Evolutionary conservation across 2,888 invertebrate species (phyloP), one percentile per base, ranked within the genome.

Genomic region (Ceriagrion tenellum): DNA sequence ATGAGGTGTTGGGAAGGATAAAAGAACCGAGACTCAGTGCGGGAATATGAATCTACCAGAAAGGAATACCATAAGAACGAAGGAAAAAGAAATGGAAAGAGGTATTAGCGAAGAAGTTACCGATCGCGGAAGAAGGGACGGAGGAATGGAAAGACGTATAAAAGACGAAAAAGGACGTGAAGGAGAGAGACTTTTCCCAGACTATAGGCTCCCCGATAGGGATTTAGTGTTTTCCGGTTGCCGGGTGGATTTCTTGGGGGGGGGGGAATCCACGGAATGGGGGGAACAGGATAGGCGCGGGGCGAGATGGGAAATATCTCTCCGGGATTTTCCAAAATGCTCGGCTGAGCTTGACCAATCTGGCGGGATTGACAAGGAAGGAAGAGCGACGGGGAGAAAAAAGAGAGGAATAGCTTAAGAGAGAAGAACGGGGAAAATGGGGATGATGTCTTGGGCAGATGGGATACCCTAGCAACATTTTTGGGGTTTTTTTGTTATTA

Each of bases 301-400:
- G 47, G 13, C 47, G 40, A 47, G 40, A 88, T 88, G 88, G 88
- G 88, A 88, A 88, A 47, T 4, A 47, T 47, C 47, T 88, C n/a
- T 88, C 88, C 47, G 40, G 88, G 40, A 40, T 88, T 88, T 88
- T 40, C 88, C 23, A 88, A 88, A 56, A 59, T 59, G 90, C 90
- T 90, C 90, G 90, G 56, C 8, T 90, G 59, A n/a, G 30, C 90
- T 59, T 90, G 56, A 90, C 90, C 90, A 90, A 90, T 90, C 55
- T 69, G 90, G 16, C 20, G 90, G 47, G 88, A 47, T 88, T 47
- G 88, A 16, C 23, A 23, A 10, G 55, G 56, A 90, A 20, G 4
- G 8, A 56, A n/a, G n/a, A n/a, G 30, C 13, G 90, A 6, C 8
- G 69, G 69, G 69, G n/a, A 69, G 26, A 12, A 69, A n/a, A 26